phyloP scores from a whole-genome alignment of 2,113 vertebrate genomes.

The Potamarius usumacintae region DNA sequence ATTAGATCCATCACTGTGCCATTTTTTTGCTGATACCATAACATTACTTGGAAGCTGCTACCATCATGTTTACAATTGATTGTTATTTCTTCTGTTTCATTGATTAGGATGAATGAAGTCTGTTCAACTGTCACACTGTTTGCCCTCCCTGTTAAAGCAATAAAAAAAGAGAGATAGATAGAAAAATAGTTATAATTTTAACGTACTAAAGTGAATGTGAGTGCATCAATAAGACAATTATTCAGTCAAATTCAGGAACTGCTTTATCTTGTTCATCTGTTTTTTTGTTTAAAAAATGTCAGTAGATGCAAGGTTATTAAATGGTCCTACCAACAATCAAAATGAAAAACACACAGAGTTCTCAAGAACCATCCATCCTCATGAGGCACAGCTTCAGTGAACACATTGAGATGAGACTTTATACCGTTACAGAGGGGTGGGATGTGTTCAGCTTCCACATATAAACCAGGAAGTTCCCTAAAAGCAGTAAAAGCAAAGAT shows the following conservation, averaged over 20 bases:
- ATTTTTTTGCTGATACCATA: constrained; percentile 44
- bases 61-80: constrained; percentile 42
- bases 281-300: too few species aligned
- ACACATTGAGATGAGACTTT: too few species aligned
- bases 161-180: neutral
- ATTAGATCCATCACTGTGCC: constrained; percentile 35
- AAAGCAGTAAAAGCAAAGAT: too few species aligned
- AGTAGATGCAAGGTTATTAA: neutral
- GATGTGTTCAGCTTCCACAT: too few species aligned
- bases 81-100: neutral
- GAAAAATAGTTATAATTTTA: neutral
- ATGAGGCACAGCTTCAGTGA: too few species aligned
- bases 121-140: constrained; percentile 42
- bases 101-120: neutral
- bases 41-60: neutral
- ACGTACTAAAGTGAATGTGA: neutral
- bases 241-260: neutral
- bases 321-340: neutral
- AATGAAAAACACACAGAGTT: constrained; percentile 19
- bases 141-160: constrained; percentile 4
- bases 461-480: too few species aligned
- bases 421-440: too few species aligned
- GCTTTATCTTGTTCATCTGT: too few species aligned
- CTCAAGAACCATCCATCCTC: too few species aligned
- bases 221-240: neutral